Evolutionary conservation across 2,888 invertebrate genomes (phyloP), one percentile per base, ranked within the genome.

Genomic region (Rhopalosiphum nymphaeae): DNA sequence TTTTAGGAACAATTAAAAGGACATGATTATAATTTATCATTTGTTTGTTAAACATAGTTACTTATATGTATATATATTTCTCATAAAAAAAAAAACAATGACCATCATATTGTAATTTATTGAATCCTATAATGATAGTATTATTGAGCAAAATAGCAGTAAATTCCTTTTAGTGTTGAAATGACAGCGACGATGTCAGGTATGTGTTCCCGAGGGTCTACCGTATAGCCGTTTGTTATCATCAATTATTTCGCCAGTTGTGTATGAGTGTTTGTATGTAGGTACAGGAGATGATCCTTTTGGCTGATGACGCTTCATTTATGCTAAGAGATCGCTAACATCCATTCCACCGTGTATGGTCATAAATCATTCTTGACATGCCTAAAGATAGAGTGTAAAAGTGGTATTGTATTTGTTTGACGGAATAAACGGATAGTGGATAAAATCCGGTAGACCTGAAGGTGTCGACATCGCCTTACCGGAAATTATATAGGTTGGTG

Each of bases 281-380:
- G 67, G 49, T 11, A 29, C 26, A 36, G 10, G 78, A 78, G 56
- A 86, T 57, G 90, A 90, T 90, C 61, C 61, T 90, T 94, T 91
- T 90, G 57, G 90, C 94, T 56, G 94, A 90, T 91, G 86, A 86
- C 61, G 57, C 94, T 94, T 91, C 90, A 91, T 91, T 94, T 94
- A 94, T 94, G 94, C 94, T 94, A 91, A 94, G 90, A 94, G 94
- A 94, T 93, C 93, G 93, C 90, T 86, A 49, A 53, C 90, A 61
- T 91, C 86, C 61, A 49, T 92, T 88, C 49, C 88, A 7, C 36
- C 25, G 61, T 56, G 36, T 13, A 61, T 42, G 61, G 42, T 67
- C 57, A 86, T 94, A 61, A 94, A 94, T 94, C 94, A 94, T 91
- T 94, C 85, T 91, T 86, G 90, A 91, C 94, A n/a, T 21, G 49